These are phyloP conservation scores for Arrhopalites spinosus DNA, from an alignment of 2,888 invertebrate genomes.

Conservation along the genomic window DNA sequence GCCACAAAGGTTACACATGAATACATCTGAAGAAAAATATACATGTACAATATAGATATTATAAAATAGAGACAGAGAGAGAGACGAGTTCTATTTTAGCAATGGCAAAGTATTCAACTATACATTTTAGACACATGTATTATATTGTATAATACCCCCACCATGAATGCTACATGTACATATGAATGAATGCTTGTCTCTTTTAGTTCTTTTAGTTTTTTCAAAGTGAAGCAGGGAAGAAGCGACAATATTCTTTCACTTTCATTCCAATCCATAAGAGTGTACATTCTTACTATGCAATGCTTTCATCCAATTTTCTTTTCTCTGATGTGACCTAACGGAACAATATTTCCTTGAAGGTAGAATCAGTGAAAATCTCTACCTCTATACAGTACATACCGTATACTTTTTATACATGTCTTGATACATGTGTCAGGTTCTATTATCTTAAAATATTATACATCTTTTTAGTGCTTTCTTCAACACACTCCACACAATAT, in stretches of 20 bases:
- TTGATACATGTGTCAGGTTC: conserved; percentile 7
- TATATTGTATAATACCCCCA: neutral
- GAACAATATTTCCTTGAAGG: conserved; percentile 5
- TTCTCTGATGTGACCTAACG: conserved; percentile 42
- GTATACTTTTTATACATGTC: neutral
- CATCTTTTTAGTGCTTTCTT: conserved; percentile 10
- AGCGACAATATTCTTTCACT: conserved; percentile 43
- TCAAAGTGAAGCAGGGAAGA: conserved; percentile 41
- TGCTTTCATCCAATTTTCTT: conserved; percentile 57
- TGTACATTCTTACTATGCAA: conserved; percentile 55
- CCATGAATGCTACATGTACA: no score
- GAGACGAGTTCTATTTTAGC: conserved; percentile 24
- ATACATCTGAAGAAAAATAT: conserved; percentile 31
- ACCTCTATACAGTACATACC: conserved; percentile 30
- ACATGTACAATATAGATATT: neutral
- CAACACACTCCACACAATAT: neutral
- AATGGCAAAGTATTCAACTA: no score
- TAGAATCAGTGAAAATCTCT: conserved; percentile 17
- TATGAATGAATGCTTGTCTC: conserved; percentile 34
- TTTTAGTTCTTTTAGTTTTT: conserved; percentile 22
- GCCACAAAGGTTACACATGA: conserved; percentile 39
- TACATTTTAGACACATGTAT: neutral
- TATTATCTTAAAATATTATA: conserved; percentile 21
- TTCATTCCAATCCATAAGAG: conserved; percentile 31
- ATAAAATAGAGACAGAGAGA: neutral